phyloP scores from a whole-genome alignment of 1,140 invertebrate genomes.

The Scaptomyza pallida region DNA sequence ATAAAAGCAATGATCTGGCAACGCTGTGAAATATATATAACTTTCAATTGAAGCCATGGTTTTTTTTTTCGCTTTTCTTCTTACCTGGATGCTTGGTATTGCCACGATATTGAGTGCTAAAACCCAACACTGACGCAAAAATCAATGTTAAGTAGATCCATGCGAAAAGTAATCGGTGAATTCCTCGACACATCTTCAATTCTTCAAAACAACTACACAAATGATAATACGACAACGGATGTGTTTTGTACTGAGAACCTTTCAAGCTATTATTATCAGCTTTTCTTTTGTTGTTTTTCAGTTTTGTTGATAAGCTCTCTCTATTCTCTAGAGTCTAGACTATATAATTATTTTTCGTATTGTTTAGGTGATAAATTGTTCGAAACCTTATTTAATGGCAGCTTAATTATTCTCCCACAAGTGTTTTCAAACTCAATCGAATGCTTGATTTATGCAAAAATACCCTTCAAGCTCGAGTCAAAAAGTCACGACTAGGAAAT shows the following conservation, averaged over 20 bases:
- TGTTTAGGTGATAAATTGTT: slow-evolving; percentile 1
- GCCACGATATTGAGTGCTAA: slow-evolving; percentile 62
- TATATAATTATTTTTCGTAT: slow-evolving; percentile 1
- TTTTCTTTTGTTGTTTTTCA: slow-evolving; percentile 9
- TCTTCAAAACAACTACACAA: neutral
- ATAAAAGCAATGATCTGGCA: slow-evolving; percentile 59
- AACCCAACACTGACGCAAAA: slow-evolving; percentile 5
- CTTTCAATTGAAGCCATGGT: too few species aligned
- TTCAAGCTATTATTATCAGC: slow-evolving; percentile 26
- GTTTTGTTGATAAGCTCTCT: too few species aligned
- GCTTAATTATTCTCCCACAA: neutral
- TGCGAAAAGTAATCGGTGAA: neutral
- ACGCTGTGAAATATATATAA: neutral
- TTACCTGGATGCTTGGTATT: slow-evolving; percentile 54
- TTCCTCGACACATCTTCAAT: slow-evolving; percentile 1
- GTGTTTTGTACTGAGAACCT: slow-evolving; percentile 7
- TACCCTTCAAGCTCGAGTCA: too few species aligned
- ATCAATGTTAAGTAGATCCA: neutral
- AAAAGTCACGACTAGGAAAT: too few species aligned
- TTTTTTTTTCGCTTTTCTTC: neutral
- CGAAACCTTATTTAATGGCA: neutral
- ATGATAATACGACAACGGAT: slow-evolving; percentile 11
- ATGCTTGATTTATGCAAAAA: neutral
- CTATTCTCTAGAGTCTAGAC: neutral
- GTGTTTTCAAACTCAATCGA: neutral